phyloP scores from a whole-genome alignment of 2,113 vertebrate species.

The Zosterops borbonicus region DNA sequence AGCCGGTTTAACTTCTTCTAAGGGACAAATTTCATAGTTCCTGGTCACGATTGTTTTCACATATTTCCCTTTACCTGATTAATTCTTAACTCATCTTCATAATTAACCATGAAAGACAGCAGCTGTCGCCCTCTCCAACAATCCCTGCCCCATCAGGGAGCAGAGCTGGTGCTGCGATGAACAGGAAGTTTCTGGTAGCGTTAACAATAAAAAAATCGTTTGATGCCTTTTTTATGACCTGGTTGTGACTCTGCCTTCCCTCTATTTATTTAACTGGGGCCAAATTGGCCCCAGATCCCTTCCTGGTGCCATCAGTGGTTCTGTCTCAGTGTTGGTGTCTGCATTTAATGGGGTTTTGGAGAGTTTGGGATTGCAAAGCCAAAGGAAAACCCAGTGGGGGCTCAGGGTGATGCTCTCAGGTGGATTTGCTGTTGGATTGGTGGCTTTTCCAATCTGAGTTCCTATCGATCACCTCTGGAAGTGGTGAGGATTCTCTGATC shows the following conservation, averaged over 20 bases:
- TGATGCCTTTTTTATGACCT: slow-evolving; percentile 14
- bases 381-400: background rate
- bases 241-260: background rate
- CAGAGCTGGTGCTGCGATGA: background rate
- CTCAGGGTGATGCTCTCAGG: background rate
- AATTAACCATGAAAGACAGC: background rate
- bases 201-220: background rate
- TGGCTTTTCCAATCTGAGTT: background rate
- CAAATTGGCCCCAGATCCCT: background rate
- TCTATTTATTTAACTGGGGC: background rate
- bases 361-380: background rate
- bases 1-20: background rate
- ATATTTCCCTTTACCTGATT: background rate
- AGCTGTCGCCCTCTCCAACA: background rate
- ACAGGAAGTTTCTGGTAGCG: background rate
- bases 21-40: background rate
- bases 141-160: background rate
- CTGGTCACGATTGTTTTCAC: background rate
- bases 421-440: background rate
- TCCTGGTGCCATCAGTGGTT: background rate
- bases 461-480: background rate
- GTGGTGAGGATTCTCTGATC: background rate
- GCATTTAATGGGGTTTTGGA: background rate
- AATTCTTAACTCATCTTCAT: background rate
- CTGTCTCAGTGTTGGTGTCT: background rate